A percentile compares a stretch with the other conserved stretches of the same genome.
Evolutionary conservation across 2,797 vertebrate species (phyloP).

Genomic region (Neosalanx taihuensis): DNA sequence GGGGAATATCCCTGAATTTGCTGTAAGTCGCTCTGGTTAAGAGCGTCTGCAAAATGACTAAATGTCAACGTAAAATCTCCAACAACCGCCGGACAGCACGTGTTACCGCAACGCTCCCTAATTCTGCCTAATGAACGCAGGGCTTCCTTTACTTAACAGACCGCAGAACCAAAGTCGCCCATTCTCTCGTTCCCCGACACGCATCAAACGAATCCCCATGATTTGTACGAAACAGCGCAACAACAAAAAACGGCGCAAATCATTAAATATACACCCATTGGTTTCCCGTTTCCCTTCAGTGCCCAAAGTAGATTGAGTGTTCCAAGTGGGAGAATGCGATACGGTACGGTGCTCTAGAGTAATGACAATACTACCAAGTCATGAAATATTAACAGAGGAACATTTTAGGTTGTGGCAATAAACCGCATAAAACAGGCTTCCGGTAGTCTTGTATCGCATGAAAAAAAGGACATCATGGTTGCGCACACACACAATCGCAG

Average conservation of each 20-base stretch:
- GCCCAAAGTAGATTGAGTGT: slow-evolving; percentile 64
- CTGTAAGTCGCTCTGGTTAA: too few species aligned
- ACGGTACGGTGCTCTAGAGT: slow-evolving; percentile 65
- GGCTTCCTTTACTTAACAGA: slow-evolving; percentile 36
- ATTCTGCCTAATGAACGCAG: slow-evolving; percentile 40
- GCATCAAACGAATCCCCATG: slow-evolving; percentile 41
- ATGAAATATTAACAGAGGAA: slow-evolving; percentile 80
- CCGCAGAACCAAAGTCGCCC: slow-evolving; percentile 39
- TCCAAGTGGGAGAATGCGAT: slow-evolving; percentile 74
- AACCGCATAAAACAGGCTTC: slow-evolving; percentile 44
- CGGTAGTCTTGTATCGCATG: slow-evolving; percentile 11
- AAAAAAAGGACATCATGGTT: background rate
- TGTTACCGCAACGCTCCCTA: slow-evolving; percentile 20
- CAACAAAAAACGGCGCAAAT: slow-evolving; percentile 45
- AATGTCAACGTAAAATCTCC: background rate
- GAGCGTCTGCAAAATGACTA: too few species aligned
- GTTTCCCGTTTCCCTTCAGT: slow-evolving; percentile 69
- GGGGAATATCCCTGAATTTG: too few species aligned
- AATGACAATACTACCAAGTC: slow-evolving; percentile 70
- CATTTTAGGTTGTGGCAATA: slow-evolving; percentile 65
- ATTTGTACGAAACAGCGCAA: slow-evolving; percentile 54
- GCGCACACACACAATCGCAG: slow-evolving; percentile 16
- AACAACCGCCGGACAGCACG: slow-evolving; percentile 32
- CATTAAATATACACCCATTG: slow-evolving; percentile 67
- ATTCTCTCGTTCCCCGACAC: slow-evolving; percentile 9